These are phyloP conservation scores for Lasiurus borealis DNA, from an alignment of 2,113 vertebrate species.

Conservation along the genomic window DNA sequence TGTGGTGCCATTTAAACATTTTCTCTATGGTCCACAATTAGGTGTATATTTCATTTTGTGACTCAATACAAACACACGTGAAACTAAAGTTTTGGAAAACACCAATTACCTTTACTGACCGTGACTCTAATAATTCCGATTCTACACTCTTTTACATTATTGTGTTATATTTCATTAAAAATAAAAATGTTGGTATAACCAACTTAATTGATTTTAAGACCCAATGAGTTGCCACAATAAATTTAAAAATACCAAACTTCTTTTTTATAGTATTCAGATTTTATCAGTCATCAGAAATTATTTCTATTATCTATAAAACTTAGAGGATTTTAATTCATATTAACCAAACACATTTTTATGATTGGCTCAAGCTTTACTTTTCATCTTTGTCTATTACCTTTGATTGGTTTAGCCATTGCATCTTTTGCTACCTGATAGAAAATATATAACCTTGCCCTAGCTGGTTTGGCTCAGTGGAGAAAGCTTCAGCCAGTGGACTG, in stretches of 20 bases:
- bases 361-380: neutral
- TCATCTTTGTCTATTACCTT: neutral
- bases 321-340: neutral
- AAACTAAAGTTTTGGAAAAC: constrained; percentile 24
- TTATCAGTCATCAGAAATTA: neutral
- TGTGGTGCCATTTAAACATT: neutral
- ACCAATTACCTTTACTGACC: neutral
- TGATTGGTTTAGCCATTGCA: neutral
- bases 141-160: neutral
- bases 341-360: neutral
- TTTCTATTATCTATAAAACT: constrained; percentile 10
- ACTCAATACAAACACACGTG: neutral
- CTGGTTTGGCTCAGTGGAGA: too few species aligned
- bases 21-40: neutral
- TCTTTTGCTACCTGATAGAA: neutral
- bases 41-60: neutral
- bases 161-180: neutral
- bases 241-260: neutral
- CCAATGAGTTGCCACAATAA: neutral
- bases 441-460: neutral
- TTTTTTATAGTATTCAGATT: neutral
- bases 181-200: neutral
- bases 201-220: neutral
- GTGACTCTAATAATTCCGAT: neutral
- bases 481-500: too few species aligned